Evolutionary conservation across 2,797 vertebrate species (phyloP).

Genomic region (Botia kubotai): DNA sequence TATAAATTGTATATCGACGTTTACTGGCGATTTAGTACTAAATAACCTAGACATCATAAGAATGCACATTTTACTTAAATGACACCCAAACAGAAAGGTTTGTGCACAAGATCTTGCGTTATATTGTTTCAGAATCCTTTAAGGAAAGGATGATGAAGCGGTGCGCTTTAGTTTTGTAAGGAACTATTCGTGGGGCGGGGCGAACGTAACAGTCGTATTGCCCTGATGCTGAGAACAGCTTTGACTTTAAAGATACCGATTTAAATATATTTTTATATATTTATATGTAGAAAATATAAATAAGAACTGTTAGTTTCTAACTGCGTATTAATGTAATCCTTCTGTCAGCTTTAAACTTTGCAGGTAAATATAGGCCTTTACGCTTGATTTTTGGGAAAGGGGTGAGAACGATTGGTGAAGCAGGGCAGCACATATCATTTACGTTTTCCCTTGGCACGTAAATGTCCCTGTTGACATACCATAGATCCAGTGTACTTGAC

Average conservation of each 20-base stretch:
- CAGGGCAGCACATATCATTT: background rate
- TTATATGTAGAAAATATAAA: background rate
- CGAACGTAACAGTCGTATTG: constrained; percentile 29
- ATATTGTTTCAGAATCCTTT: constrained; percentile 1
- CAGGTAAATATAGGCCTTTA: background rate
- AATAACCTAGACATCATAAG: background rate
- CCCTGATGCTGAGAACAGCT: constrained; percentile 44
- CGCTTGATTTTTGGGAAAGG: background rate
- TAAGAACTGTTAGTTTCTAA: background rate
- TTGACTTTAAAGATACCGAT: constrained; percentile 29
- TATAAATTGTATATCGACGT: background rate
- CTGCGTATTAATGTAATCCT: background rate
- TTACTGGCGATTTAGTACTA: background rate
- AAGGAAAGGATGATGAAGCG: background rate
- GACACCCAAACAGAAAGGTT: background rate
- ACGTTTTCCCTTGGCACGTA: constrained; percentile 26
- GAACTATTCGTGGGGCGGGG: constrained; percentile 43
- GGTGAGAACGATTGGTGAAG: background rate
- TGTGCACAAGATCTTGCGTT: background rate
- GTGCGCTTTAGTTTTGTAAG: constrained; percentile 13
- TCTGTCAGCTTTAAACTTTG: background rate
- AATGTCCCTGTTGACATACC: constrained; percentile 34
- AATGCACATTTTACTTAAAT: background rate
- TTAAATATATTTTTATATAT: background rate
- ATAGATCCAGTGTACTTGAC: constrained; percentile 30